phyloP scores from a whole-genome alignment of 2,113 vertebrate species.

The Onychorhynchus coronatus region DNA sequence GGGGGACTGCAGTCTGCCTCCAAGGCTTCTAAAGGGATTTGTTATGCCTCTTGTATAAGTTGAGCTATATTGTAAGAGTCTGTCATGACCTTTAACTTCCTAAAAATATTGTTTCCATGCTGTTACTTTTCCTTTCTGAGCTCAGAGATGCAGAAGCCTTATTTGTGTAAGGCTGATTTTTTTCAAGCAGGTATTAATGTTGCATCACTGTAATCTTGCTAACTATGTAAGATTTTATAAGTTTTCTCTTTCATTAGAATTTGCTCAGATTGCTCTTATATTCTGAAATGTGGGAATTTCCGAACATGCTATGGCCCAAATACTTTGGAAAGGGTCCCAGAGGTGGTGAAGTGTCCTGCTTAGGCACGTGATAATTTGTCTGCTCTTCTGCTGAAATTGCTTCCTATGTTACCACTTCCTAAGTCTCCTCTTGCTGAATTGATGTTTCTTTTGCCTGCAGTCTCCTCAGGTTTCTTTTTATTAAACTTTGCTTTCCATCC shows the following conservation, averaged over 20 bases:
- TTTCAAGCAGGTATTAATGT: not conserved
- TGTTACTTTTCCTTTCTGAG: too few species aligned
- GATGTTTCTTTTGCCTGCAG: not conserved
- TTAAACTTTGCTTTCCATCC: not conserved
- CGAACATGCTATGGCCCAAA: fast-evolving
- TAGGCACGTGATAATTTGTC: not conserved
- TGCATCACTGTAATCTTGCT: not conserved
- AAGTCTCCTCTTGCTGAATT: not conserved
- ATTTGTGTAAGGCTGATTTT: not conserved
- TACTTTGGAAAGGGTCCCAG: too few species aligned
- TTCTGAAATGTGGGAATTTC: not conserved
- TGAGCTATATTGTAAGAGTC: not conserved
- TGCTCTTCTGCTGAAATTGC: not conserved
- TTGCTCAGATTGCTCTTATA: not conserved
- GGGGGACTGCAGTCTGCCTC: too few species aligned
- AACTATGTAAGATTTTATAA: not conserved
- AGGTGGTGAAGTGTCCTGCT: fast-evolving
- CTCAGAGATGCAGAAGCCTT: not conserved
- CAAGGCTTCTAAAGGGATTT: not conserved
- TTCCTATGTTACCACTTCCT: not conserved
- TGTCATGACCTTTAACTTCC: not conserved
- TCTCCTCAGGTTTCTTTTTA: not conserved
- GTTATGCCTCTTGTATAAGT: too few species aligned
- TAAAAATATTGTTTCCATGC: not conserved
- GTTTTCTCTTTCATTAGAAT: not conserved